These are phyloP conservation scores for Betta splendens DNA, from an alignment of 2,797 vertebrate species.

Conservation along the genomic window DNA sequence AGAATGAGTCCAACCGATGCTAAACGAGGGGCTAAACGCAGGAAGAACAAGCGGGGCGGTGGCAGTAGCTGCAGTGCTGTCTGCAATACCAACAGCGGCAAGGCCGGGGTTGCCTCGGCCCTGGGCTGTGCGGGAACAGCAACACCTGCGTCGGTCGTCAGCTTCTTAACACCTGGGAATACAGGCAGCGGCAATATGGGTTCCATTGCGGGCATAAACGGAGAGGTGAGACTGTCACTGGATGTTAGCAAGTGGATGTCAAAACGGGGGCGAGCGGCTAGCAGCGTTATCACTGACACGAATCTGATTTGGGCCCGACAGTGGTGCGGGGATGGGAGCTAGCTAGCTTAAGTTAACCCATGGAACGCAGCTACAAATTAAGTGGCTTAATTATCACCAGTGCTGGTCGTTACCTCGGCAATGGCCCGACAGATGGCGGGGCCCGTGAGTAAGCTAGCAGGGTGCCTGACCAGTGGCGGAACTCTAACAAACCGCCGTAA, in stretches of 20 bases:
- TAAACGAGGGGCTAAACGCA: conserved; percentile 96
- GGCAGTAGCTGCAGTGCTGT: conserved; percentile 84
- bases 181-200: conserved; percentile 67
- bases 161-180: conserved; percentile 80
- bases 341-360: conserved; percentile 36
- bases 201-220: conserved; percentile 74
- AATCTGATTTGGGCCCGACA: conserved; percentile 66
- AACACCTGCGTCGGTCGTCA: conserved; percentile 78
- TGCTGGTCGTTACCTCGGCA: not conserved
- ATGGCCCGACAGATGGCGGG: too few species aligned
- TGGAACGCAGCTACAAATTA: conserved; percentile 29
- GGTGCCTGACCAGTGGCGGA: conserved; percentile 1
- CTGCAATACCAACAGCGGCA: conserved; percentile 81
- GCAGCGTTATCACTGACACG: conserved; percentile 66
- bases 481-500: conserved; percentile 30
- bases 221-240: conserved; percentile 79
- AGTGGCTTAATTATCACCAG: conserved; percentile 9
- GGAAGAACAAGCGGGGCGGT: conserved; percentile 98
- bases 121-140: conserved; percentile 75
- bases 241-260: conserved; percentile 43
- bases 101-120: conserved; percentile 86
- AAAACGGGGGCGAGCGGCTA: conserved; percentile 34
- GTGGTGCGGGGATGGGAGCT: conserved; percentile 47
- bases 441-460: not conserved
- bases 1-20: conserved; percentile 97